Conservation (phyloP, 1,140 invertebrate species). For the Popillia japonica region DNA sequence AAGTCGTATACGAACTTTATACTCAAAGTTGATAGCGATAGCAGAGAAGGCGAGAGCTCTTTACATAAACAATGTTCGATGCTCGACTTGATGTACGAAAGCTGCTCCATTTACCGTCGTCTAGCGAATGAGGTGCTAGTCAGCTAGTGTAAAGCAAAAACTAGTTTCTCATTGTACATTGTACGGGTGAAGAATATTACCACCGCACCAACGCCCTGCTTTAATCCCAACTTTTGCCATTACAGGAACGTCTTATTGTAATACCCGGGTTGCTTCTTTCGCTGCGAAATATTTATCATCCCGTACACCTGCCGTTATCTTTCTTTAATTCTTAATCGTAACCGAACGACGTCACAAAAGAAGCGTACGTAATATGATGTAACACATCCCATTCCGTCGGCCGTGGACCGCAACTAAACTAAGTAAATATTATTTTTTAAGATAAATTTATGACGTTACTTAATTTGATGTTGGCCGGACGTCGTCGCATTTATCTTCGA, state of each 20-base stretch:
- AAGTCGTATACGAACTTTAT: neutral
- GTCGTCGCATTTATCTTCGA: neutral
- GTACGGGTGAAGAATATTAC: slow-evolving; percentile 54
- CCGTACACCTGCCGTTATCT: slow-evolving; percentile 44
- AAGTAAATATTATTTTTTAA: slow-evolving; percentile 4
- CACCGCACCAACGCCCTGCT: slow-evolving; percentile 47
- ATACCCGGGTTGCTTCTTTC: slow-evolving; percentile 55
- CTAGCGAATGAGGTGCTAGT: neutral
- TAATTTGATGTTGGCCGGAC: neutral
- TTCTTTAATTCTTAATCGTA: neutral
- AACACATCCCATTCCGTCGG: too few relatives aligned
- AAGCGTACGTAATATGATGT: neutral
- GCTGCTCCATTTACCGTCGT: neutral
- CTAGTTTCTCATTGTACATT: slow-evolving; percentile 51
- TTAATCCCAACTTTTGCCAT: slow-evolving; percentile 55
- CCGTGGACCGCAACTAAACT: neutral
- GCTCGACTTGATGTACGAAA: slow-evolving; percentile 43
- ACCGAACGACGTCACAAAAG: neutral
- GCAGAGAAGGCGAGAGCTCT: neutral
- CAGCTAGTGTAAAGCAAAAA: slow-evolving; percentile 50
- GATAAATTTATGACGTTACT: neutral
- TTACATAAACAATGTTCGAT: slow-evolving; percentile 39
- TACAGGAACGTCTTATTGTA: slow-evolving; percentile 54
- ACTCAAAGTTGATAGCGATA: neutral
- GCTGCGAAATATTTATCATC: slow-evolving; percentile 50